Evolutionary conservation across 2,113 vertebrate genomes (phyloP).

Genomic region (Cyanistes caeruleus): DNA sequence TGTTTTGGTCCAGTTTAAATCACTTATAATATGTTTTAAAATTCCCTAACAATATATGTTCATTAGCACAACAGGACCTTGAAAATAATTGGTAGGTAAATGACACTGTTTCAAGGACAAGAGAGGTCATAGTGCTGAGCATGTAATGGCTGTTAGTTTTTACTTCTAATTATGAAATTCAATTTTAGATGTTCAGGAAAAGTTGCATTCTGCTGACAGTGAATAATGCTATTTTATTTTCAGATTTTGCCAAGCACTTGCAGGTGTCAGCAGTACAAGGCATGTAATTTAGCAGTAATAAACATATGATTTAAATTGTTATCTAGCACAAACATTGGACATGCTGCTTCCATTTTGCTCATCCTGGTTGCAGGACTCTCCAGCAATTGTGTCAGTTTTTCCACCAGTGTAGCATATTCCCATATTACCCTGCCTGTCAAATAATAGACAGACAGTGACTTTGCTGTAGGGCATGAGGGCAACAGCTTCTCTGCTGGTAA

Average conservation of each 20-base stretch:
- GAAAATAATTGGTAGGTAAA: neutral
- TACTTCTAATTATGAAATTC: neutral
- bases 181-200: neutral
- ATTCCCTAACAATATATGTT: neutral
- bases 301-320: slow-evolving; percentile 4
- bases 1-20: neutral
- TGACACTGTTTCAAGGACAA: neutral
- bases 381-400: slow-evolving; percentile 17
- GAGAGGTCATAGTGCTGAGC: neutral
- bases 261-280: neutral
- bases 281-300: neutral
- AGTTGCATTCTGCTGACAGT: neutral
- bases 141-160: neutral
- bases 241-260: neutral
- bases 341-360: neutral
- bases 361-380: neutral
- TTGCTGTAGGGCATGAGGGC: slow-evolving; percentile 48
- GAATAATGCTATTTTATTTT: neutral
- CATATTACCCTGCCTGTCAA: slow-evolving; percentile 67
- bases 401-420: slow-evolving; percentile 7
- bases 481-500: slow-evolving; percentile 55
- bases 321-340: neutral
- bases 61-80: neutral
- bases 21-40: neutral
- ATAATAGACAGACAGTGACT: slow-evolving; percentile 52